phyloP scores from a whole-genome alignment of 2,888 invertebrate genomes.

The Cephonodes hylas region DNA sequence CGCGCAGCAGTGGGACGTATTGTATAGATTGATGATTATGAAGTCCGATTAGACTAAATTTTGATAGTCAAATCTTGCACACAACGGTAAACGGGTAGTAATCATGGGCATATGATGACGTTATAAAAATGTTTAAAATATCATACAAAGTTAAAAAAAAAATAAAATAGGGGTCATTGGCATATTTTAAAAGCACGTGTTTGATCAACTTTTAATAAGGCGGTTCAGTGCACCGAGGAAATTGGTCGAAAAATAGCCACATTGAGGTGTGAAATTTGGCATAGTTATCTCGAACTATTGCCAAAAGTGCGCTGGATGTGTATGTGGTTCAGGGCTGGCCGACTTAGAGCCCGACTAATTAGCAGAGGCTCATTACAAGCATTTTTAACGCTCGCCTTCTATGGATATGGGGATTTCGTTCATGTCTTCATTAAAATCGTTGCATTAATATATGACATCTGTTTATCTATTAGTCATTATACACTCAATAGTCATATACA shows the following conservation, averaged over 20 bases:
- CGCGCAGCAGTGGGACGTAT: no score
- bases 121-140: no score
- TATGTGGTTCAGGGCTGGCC: slow-evolving; percentile 11
- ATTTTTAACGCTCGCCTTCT: slow-evolving; percentile 1
- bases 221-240: slow-evolving; percentile 43
- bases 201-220: slow-evolving; percentile 34
- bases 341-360: not conserved
- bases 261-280: slow-evolving; percentile 54
- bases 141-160: not conserved
- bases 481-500: no score
- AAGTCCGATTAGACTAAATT: no score
- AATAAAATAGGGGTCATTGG: not conserved
- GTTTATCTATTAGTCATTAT: not conserved
- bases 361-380: not conserved
- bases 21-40: no score
- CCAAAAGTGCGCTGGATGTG: slow-evolving; percentile 35
- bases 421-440: not conserved
- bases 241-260: slow-evolving; percentile 26
- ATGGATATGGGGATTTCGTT: not conserved
- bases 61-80: no score
- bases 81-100: no score
- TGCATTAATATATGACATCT: not conserved
- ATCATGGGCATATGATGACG: no score
- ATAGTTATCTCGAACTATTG: slow-evolving; percentile 35
- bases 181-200: slow-evolving; percentile 36